Percentiles rank a stretch among this genome's conserved stretches.
Evolutionary conservation across 2,888 invertebrate genomes (phyloP).

Genomic region (Mongoloraphidia duomilia): DNA sequence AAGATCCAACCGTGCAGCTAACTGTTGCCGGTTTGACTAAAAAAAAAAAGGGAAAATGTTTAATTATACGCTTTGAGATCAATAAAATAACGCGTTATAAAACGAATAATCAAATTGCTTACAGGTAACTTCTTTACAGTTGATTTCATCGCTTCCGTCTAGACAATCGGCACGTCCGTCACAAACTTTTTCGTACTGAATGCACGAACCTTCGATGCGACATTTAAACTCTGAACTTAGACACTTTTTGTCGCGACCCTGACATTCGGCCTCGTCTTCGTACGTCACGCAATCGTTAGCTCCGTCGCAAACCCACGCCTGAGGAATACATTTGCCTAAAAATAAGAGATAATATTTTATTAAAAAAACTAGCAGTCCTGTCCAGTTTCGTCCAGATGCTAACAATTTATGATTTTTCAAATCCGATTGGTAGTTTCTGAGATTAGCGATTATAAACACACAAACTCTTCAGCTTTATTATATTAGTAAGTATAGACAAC

Average conservation of each 20-base stretch:
- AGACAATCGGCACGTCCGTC: conserved; percentile 38
- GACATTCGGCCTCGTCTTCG: conserved; percentile 46
- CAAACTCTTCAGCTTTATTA: too few relatives aligned
- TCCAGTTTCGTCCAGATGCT: too few relatives aligned
- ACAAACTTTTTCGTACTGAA: conserved; percentile 35
- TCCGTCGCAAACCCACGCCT: conserved; percentile 47
- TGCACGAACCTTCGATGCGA: conserved; percentile 45
- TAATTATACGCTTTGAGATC: too few relatives aligned
- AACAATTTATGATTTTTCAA: too few relatives aligned
- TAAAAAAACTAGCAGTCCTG: too few relatives aligned
- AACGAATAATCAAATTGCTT: too few relatives aligned
- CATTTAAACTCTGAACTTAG: conserved; percentile 40
- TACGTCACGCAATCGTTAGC: conserved; percentile 39
- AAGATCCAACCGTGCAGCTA: conserved; percentile 25
- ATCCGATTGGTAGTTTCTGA: too few relatives aligned
- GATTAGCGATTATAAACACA: too few relatives aligned
- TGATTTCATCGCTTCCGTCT: conserved; percentile 38
- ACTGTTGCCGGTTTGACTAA: not conserved
- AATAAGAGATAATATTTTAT: not conserved
- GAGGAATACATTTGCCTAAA: conserved; percentile 40
- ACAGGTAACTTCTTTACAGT: conserved; percentile 14
- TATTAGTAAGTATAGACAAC: too few relatives aligned
- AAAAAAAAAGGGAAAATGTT: not conserved
- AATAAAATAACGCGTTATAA: too few relatives aligned
- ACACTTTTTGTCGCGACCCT: conserved; percentile 25